Conservation (phyloP, 2,797 vertebrate genomes). For the Decapterus maruadsi region DNA sequence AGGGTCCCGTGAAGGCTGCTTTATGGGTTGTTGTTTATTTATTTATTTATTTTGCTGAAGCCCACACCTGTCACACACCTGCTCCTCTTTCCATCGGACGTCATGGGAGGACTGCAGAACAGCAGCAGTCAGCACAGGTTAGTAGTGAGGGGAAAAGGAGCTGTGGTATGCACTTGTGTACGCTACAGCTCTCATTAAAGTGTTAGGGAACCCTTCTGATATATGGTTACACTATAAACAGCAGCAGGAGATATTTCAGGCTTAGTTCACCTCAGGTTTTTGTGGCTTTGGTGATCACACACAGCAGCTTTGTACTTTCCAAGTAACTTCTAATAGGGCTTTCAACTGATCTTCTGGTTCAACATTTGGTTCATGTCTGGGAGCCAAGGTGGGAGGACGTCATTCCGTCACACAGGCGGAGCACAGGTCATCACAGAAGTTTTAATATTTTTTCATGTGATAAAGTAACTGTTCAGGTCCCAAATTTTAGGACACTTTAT, state of each 20-base stretch:
- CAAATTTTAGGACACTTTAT: too few species aligned
- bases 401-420: too few species aligned
- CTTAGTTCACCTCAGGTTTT: neutral
- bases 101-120: conserved; percentile 7
- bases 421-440: too few species aligned
- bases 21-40: neutral
- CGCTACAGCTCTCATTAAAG: neutral
- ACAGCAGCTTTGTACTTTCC: neutral
- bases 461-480: too few species aligned
- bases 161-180: conserved; percentile 8
- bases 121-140: conserved; percentile 10
- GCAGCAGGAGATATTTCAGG: neutral
- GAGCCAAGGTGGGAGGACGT: too few species aligned
- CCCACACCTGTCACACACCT: conserved; percentile 56
- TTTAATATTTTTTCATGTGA: too few species aligned
- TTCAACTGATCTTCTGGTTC: too few species aligned
- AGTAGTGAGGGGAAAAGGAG: neutral
- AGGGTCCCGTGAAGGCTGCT: conserved; percentile 59
- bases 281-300: neutral
- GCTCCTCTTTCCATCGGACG: conserved; percentile 35
- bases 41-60: conserved; percentile 38
- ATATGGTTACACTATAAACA: neutral
- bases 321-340: neutral
- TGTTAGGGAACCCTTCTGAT: neutral
- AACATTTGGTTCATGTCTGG: too few species aligned